phyloP scores from a whole-genome alignment of 2,888 invertebrate species.

The Ptilodon capucinus region DNA sequence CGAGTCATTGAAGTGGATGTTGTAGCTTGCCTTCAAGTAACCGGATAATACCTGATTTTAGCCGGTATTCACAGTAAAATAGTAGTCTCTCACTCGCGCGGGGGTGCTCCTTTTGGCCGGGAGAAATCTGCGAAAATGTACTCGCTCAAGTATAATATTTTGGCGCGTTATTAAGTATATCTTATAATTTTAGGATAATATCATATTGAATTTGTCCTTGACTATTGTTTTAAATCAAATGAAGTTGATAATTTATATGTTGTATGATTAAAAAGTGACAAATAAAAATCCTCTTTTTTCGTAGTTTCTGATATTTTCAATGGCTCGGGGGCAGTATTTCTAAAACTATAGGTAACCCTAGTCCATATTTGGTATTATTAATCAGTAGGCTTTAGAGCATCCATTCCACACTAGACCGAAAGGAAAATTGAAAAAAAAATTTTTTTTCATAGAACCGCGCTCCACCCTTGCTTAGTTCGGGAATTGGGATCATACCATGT shows the following conservation, averaged over 20 bases:
- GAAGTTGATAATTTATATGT: too few relatives aligned
- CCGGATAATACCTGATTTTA: conserved; percentile 15
- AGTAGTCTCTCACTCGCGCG: background rate
- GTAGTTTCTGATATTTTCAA: background rate
- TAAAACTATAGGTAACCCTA: background rate
- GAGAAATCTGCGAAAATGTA: background rate
- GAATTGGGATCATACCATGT: too few relatives aligned
- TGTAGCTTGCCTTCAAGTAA: conserved; percentile 17
- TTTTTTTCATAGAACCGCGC: background rate
- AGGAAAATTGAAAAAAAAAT: background rate
- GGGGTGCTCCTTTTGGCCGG: background rate
- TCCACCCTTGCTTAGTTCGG: too few relatives aligned
- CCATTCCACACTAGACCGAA: background rate
- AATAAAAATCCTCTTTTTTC: background rate
- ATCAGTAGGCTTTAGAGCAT: background rate
- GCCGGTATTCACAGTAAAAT: background rate
- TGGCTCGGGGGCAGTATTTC: background rate
- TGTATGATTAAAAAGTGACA: too few relatives aligned
- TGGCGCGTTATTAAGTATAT: background rate
- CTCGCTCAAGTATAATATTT: background rate
- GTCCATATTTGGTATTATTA: background rate
- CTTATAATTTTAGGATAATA: too few relatives aligned
- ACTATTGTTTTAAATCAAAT: too few relatives aligned
- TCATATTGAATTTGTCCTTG: too few relatives aligned
- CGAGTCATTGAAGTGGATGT: conserved; percentile 19